These are phyloP conservation scores for Pteromalus puparum DNA, from an alignment of 1,140 invertebrate species.

Conservation along the genomic window DNA sequence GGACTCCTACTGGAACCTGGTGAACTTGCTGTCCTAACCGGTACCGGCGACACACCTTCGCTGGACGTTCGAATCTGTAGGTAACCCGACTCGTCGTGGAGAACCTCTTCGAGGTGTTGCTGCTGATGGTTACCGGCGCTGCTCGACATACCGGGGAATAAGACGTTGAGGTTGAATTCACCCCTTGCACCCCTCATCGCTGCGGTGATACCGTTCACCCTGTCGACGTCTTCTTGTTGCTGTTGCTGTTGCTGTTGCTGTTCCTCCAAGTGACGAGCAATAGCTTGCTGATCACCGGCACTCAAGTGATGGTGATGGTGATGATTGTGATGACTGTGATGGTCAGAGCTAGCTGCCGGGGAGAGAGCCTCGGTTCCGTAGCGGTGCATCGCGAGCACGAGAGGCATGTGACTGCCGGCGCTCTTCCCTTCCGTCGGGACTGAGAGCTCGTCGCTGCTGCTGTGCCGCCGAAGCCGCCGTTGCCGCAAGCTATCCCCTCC, in stretches of 20 bases:
- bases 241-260: constrained; percentile 29
- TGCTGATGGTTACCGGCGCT: constrained; percentile 56
- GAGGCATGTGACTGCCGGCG: constrained; percentile 69
- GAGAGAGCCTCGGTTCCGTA: constrained; percentile 69
- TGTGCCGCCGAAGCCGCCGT: constrained; percentile 47
- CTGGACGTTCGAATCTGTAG: constrained; percentile 58
- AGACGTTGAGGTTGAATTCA: constrained; percentile 60
- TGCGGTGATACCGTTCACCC: constrained; percentile 61
- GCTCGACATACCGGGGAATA: constrained; percentile 61
- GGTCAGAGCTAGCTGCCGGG: constrained; percentile 51
- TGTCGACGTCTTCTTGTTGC: constrained; percentile 53
- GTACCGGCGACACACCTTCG: constrained; percentile 59
- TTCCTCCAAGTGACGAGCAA: constrained; percentile 19
- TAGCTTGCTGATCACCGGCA: not conserved
- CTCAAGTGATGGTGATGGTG: constrained; percentile 57
- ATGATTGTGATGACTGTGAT: constrained; percentile 60
- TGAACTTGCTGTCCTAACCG: constrained; percentile 67
- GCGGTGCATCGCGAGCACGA: constrained; percentile 70
- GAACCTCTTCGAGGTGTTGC: constrained; percentile 66
- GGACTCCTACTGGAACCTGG: constrained; percentile 69
- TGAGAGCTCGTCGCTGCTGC: constrained; percentile 45
- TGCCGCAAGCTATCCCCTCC: constrained; percentile 69
- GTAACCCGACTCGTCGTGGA: constrained; percentile 63
- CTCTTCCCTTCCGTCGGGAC: constrained; percentile 64
- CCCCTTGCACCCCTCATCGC: constrained; percentile 63